A percentile compares a stretch with the other conserved stretches of the same genome.
These are phyloP conservation scores for Nixonia krombeini DNA, from an alignment of 1,140 invertebrate genomes.

Conservation along the genomic window DNA sequence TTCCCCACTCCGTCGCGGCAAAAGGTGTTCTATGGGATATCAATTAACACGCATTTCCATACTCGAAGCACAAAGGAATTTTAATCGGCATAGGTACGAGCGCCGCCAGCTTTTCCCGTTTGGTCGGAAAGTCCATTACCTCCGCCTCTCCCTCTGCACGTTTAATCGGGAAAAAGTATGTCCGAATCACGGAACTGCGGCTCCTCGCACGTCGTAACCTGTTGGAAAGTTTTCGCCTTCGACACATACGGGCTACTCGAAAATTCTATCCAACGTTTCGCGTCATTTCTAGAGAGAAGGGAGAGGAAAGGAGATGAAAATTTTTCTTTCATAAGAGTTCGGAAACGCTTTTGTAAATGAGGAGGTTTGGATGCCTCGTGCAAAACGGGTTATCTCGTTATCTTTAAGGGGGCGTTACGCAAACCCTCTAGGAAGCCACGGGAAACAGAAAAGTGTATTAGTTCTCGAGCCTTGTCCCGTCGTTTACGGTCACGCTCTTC, in stretches of 20 bases:
- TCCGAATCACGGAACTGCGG: too few relatives aligned
- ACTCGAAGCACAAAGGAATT: background rate
- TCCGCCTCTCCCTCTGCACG: too few relatives aligned
- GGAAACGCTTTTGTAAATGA: conserved; percentile 44
- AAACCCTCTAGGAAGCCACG: conserved; percentile 15
- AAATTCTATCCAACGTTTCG: conserved; percentile 34
- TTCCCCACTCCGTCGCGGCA: too few relatives aligned
- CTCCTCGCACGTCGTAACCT: too few relatives aligned
- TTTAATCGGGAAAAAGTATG: too few relatives aligned
- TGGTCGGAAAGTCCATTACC: too few relatives aligned
- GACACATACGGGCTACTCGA: conserved; percentile 35
- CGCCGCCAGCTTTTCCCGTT: too few relatives aligned
- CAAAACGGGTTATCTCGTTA: conserved; percentile 47
- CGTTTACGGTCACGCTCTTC: conserved; percentile 33
- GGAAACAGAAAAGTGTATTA: conserved; percentile 42
- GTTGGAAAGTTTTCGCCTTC: conserved; percentile 42
- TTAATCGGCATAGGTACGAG: conserved; percentile 15
- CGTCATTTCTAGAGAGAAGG: too few relatives aligned
- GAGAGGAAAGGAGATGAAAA: too few relatives aligned
- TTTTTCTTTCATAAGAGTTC: conserved; percentile 47
- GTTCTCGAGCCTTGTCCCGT: conserved; percentile 35
- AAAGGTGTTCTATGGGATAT: too few relatives aligned
- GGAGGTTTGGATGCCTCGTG: conserved; percentile 40
- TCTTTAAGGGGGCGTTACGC: conserved; percentile 19
- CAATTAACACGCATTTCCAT: background rate